Evolutionary conservation across 2,797 vertebrate species (phyloP).

Genomic region (Pelodytes ibericus): DNA sequence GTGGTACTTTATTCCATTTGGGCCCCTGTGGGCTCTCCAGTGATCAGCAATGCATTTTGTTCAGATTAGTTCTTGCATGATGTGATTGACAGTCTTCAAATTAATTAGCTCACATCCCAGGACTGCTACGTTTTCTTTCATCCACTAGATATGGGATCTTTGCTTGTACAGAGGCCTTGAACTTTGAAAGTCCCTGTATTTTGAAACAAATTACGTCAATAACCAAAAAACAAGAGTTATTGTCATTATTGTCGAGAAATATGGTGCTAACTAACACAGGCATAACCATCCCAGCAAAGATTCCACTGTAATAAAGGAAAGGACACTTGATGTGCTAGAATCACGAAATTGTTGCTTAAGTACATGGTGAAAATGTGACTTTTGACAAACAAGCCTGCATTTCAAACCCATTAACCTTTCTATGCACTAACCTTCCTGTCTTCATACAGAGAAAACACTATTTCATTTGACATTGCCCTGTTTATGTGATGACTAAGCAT

Average conservation of each 20-base stretch:
- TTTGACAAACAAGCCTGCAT: constrained; percentile 38
- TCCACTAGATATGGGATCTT: too few relatives aligned
- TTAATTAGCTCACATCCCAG: too few relatives aligned
- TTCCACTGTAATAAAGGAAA: background rate
- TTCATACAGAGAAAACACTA: constrained; percentile 23
- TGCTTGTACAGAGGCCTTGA: too few relatives aligned
- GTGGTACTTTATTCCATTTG: too few relatives aligned
- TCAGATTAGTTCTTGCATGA: too few relatives aligned
- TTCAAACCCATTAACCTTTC: constrained; percentile 36
- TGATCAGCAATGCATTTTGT: too few relatives aligned
- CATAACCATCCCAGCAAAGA: background rate
- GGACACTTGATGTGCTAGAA: background rate
- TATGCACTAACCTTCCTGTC: constrained; percentile 27
- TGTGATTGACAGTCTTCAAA: too few relatives aligned
- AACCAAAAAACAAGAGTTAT: background rate
- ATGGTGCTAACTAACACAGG: background rate
- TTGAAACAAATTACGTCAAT: too few relatives aligned
- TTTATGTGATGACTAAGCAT: constrained; percentile 13
- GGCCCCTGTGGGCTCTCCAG: too few relatives aligned
- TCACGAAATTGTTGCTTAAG: background rate
- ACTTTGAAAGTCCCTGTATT: too few relatives aligned
- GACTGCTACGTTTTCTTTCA: too few relatives aligned
- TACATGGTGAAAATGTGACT: constrained; percentile 18
- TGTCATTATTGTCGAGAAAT: background rate
- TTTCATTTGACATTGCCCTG: constrained; percentile 33